Conservation (phyloP, 2,113 vertebrate species). For the Camelus dromedarius region DNA sequence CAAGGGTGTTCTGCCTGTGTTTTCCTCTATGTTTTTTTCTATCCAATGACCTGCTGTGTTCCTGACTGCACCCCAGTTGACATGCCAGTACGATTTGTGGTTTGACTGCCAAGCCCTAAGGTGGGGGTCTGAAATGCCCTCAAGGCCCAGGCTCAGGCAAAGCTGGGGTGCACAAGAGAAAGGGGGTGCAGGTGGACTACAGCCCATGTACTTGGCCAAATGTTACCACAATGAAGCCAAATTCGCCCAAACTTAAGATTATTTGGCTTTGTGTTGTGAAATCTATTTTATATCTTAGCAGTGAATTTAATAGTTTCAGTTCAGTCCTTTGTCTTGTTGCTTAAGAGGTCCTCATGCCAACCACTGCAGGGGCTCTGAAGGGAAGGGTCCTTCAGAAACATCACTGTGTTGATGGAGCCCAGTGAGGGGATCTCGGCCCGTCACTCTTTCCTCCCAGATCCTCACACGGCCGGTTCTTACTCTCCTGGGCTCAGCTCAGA, state of each 20-base stretch:
- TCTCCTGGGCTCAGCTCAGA: neutral
- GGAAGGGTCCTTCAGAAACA: neutral
- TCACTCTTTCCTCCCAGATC: neutral
- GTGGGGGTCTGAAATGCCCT: neutral
- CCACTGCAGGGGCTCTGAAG: neutral
- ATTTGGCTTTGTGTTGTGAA: neutral
- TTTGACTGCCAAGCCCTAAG: neutral
- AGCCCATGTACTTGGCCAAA: accelerated
- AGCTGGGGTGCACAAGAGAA: neutral
- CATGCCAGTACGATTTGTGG: accelerated
- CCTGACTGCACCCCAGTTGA: neutral
- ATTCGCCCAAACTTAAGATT: neutral
- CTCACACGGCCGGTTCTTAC: neutral
- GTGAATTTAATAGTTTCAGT: neutral
- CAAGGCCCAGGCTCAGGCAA: neutral
- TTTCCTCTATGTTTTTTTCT: neutral
- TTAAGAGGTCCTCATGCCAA: neutral
- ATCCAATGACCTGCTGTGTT: neutral
- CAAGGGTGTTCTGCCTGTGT: too few relatives aligned
- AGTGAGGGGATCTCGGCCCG: neutral
- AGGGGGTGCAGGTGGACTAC: too few relatives aligned
- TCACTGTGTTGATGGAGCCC: too few relatives aligned
- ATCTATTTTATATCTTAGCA: neutral
- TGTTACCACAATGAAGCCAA: neutral
- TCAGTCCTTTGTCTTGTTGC: neutral